These are phyloP conservation scores for Wasmannia auropunctata DNA, from an alignment of 1,140 invertebrate genomes.

Conservation along the genomic window DNA sequence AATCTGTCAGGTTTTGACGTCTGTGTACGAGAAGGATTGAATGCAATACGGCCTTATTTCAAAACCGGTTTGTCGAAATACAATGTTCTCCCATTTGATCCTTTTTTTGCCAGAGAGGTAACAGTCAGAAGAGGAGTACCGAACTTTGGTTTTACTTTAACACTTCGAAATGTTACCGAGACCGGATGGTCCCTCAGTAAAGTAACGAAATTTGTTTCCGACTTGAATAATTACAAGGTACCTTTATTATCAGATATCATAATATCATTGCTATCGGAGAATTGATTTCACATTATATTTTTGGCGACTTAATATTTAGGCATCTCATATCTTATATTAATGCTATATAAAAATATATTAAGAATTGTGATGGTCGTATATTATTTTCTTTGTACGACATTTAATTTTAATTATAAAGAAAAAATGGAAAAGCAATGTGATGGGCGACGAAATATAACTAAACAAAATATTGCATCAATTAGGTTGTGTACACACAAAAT, in stretches of 20 bases:
- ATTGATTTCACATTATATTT: background rate
- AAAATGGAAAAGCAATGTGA: background rate
- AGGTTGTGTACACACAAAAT: conserved; percentile 92
- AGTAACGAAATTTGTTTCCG: conserved; percentile 89
- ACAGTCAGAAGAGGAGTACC: conserved; percentile 87
- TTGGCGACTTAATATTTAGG: background rate
- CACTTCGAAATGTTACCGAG: conserved; percentile 90
- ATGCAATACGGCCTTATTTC: conserved; percentile 89
- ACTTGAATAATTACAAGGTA: conserved; percentile 82
- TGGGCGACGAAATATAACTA: background rate
- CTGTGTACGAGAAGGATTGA: conserved; percentile 91
- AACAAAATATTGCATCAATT: conserved; percentile 48
- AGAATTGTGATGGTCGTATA: background rate
- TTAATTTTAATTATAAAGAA: background rate
- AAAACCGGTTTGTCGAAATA: conserved; percentile 90
- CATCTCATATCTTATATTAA: background rate
- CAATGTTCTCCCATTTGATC: conserved; percentile 91
- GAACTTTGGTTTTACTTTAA: conserved; percentile 89
- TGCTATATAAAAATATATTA: conserved; percentile 1
- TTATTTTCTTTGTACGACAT: background rate
- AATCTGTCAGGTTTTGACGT: conserved; percentile 88
- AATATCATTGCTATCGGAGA: background rate
- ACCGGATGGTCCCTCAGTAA: conserved; percentile 91
- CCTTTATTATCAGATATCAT: too few relatives aligned
- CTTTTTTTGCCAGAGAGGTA: conserved; percentile 90